Base-by-base conservation (phyloP, 1,140 invertebrate species). In the Popillia japonica region DNA sequence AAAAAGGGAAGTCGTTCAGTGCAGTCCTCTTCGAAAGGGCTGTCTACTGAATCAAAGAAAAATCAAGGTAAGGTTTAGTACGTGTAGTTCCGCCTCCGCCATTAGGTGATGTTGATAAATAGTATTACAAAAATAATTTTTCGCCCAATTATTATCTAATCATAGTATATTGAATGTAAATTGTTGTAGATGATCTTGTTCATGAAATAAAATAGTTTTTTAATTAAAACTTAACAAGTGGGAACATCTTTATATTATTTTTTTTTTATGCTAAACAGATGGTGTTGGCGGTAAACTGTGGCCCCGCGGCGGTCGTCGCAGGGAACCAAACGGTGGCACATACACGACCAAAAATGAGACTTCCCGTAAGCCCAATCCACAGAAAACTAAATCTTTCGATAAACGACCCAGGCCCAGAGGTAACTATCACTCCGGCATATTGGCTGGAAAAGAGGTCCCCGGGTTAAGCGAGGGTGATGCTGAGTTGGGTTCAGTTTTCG, bases 401-500 rank as follows among this genome's bases (percentile, higher is more conserved):
- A 95, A 94, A 88, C 91, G 93, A 88, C 93, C 94, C 85, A 90
- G 90, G 87, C 89, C 92, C 87, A 90, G 93, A 87, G 91, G 92
- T 87, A 83, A 89, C 83, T 87, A 90, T 89, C 86, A 89, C 89
- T 64, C 80, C 64, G 86, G 83, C 77, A 68, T 76, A 34, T 3
- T 81, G 88, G 84, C 90, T 93, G 86, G 92, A 93, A 89, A 92
- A 90, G 90, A 91, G 92, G 89, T 90, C 90, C 84, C 92, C 92
- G 87, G 92, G 92, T 90, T 91, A 84, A 89, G 90, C 76, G 86
- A 88, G 76, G 86, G 89, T 81, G 91, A 92, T 82, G 90, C 92
- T 87, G 95, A 96, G 90, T 88, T 92, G 86, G 95, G 94, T 88
- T 95, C 94, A 87, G 91, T 95, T 82, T 92, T 94, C 89, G 87